Percentiles rank a stretch among this genome's conserved stretches.
Conservation (phyloP, 2,888 invertebrate genomes). For the Antitype chi region DNA sequence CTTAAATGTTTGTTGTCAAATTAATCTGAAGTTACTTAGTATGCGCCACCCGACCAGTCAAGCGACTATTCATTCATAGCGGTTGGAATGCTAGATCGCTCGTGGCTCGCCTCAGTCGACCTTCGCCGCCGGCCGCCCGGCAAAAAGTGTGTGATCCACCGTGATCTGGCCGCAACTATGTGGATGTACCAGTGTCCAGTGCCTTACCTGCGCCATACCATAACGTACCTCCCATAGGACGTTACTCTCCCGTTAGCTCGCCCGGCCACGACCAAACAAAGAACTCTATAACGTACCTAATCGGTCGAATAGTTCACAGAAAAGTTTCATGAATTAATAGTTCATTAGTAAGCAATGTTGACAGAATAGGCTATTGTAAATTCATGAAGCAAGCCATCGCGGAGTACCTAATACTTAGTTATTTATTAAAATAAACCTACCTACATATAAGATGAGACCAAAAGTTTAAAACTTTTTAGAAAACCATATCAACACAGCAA, state of each 20-base stretch:
- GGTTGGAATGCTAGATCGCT: constrained; percentile 88
- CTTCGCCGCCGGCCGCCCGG: constrained; percentile 77
- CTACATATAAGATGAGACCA: background rate
- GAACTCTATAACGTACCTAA: constrained; percentile 52
- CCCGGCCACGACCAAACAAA: constrained; percentile 56
- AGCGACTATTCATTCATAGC: constrained; percentile 90
- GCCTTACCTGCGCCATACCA: constrained; percentile 72
- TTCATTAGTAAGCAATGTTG: constrained; percentile 22
- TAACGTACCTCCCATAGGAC: constrained; percentile 71
- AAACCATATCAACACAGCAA: background rate
- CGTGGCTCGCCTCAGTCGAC: constrained; percentile 86
- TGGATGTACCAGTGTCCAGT: constrained; percentile 77
- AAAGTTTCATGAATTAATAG: constrained; percentile 38
- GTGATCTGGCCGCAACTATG: constrained; percentile 80
- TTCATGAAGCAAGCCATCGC: constrained; percentile 2
- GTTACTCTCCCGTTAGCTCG: constrained; percentile 72
- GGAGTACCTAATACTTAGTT: background rate
- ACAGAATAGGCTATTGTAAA: constrained; percentile 21
- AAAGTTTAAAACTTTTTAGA: background rate
- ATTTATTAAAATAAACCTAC: background rate
- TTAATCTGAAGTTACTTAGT: constrained; percentile 88
- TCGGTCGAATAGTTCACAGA: constrained; percentile 50
- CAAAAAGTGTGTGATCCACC: constrained; percentile 81
- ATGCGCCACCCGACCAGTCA: constrained; percentile 86
- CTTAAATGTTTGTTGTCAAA: constrained; percentile 90